A percentile compares a stretch with the other conserved stretches of the same genome.
phyloP scores from a whole-genome alignment of 2,888 invertebrate species.

The Imbricaverruca yamaguchii region DNA sequence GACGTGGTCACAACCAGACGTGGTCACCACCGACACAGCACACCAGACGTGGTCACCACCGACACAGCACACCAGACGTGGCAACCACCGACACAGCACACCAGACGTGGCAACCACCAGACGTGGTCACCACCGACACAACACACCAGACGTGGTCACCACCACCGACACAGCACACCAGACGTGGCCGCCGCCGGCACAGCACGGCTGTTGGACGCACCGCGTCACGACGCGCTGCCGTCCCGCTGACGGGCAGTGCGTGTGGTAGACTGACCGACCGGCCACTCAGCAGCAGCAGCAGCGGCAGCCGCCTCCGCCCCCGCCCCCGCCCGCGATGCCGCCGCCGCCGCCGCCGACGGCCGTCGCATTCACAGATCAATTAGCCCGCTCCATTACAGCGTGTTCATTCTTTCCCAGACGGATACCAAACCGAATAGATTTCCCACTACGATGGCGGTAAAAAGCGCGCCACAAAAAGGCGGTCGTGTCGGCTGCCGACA shows the following conservation, averaged over 20 bases:
- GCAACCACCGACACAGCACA: too few species aligned
- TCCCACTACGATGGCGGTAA: neutral
- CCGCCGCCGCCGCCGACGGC: neutral
- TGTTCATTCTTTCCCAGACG: constrained; percentile 9
- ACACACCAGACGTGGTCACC: too few species aligned
- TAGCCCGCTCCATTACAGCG: neutral
- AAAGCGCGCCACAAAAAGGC: neutral
- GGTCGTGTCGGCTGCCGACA: neutral
- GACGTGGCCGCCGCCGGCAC: too few species aligned
- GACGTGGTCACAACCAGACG: too few species aligned
- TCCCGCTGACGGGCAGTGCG: neutral
- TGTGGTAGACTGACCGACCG: neutral
- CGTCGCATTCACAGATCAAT: neutral
- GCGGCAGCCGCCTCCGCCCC: neutral
- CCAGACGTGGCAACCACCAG: too few species aligned
- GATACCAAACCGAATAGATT: neutral
- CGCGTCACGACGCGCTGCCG: neutral
- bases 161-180: too few species aligned
- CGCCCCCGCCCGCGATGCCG: neutral
- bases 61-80: too few species aligned
- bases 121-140: too few species aligned
- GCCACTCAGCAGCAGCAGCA: neutral
- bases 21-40: too few species aligned
- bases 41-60: too few species aligned
- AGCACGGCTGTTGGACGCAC: too few species aligned